Conservation (phyloP, 2,113 vertebrate genomes). For the Indicator maculatus region DNA sequence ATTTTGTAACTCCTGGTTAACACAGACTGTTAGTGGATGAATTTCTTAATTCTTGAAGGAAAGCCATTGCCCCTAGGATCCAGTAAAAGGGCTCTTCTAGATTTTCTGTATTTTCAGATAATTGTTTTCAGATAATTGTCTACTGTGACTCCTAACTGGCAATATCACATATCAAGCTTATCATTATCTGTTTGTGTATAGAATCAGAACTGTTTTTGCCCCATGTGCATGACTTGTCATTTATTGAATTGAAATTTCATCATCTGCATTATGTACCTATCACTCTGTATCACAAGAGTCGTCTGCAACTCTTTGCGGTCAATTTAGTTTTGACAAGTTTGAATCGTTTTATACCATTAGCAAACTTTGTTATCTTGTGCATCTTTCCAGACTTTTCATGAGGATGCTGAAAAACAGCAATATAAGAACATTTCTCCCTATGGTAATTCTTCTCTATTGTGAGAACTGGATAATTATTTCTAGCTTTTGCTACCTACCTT, state of each 20-base stretch:
- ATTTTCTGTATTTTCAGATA: not conserved
- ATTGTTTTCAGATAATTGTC: not conserved
- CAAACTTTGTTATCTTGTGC: not conserved
- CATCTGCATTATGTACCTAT: not conserved
- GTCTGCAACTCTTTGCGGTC: not conserved
- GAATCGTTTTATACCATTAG: not conserved
- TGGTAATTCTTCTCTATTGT: not conserved
- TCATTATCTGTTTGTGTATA: not conserved
- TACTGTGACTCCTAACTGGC: not conserved
- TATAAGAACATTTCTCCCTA: not conserved
- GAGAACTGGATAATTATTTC: not conserved
- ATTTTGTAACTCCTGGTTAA: not conserved
- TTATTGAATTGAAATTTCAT: slow-evolving; percentile 28
- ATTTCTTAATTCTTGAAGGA: not conserved
- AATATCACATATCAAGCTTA: slow-evolving; percentile 14
- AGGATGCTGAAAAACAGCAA: not conserved
- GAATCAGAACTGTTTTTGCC: not conserved
- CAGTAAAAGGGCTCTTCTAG: not conserved
- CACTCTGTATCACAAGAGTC: not conserved
- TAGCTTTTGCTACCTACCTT: not conserved
- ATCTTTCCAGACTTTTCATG: not conserved
- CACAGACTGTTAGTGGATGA: not conserved
- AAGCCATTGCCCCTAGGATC: not conserved
- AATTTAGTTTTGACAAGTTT: not conserved
- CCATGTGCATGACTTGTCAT: not conserved